Base-by-base conservation (phyloP, 2,888 invertebrate species). In the Allophyes oxyacanthae region DNA sequence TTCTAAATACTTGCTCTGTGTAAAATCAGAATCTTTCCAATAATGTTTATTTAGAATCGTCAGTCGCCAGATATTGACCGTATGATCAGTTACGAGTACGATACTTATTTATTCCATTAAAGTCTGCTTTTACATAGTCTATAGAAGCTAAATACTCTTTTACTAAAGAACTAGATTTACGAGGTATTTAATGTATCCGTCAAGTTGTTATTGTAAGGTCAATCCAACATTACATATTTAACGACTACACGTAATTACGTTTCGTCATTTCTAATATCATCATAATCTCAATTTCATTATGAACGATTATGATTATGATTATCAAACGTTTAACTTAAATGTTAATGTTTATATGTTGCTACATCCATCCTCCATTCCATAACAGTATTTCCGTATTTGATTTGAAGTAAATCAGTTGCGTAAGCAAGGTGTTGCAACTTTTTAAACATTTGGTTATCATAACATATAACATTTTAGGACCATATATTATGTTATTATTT, bases 351-450 rank as follows among this genome's bases (percentile, higher is more conserved):
- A 8, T 28, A 68, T 72, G 32, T 40, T 6, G 26, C 9, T 32
- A 6, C 42, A 15, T 59, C 34, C 37, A n/a, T n/a, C n/a, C n/a
- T n/a, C n/a, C n/a, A n/a, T n/a, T n/a, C 8, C 43, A 43, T 42
- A 32, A 42, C 49, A 26, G 28, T 45, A 37, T 44, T 73, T 73
- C 70, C 71, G 70, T 42, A 25, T 70, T 37, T n/a, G 37, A 33
- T 25, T 40, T 41, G 13, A 52, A 46, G 14, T 37, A 44, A 41
- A 49, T 37, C 41, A n/a, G 7, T 26, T 45, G 14, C 37, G 66
- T 63, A 63, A 28, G 48, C 38, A 48, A 68, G 7, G 33, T 68
- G 36, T 54, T 44, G 36, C 28, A 53, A 68, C 25, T 11, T 10
- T 45, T 38, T 8, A 11, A n/a, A 6, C 28, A 26, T 33, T 30